A percentile compares a stretch with the other conserved stretches of the same genome.
Conservation (phyloP, 2,113 vertebrate species). For the Romanogobio albipinnatus region DNA sequence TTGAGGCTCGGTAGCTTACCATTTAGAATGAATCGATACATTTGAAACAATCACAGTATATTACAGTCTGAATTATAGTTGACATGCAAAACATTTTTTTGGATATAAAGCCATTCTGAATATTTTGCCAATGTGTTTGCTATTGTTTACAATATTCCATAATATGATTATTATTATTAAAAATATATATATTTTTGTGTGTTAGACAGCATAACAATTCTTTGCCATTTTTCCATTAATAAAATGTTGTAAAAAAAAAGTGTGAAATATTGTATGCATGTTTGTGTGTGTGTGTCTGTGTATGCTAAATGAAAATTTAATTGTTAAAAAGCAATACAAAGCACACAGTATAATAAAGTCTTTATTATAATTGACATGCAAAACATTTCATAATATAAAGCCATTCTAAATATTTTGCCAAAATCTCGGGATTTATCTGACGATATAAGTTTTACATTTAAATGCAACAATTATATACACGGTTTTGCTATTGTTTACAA, state of each 20-base stretch:
- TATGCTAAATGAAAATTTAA: not conserved
- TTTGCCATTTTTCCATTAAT: too few species aligned
- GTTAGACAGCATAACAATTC: too few species aligned
- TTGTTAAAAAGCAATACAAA: not conserved
- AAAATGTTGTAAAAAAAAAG: too few species aligned
- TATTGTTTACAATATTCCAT: too few species aligned
- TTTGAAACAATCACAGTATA: not conserved
- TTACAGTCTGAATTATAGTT: not conserved
- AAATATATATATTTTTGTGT: too few species aligned
- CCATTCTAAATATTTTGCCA: not conserved
- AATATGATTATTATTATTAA: too few species aligned
- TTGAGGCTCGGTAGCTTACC: not conserved
- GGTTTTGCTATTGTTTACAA: too few species aligned
- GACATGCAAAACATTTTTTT: not conserved
- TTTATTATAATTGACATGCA: not conserved
- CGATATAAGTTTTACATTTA: not conserved
- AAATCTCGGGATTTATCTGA: not conserved
- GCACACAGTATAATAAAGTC: not conserved
- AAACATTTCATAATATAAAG: not conserved
- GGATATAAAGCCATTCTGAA: too few species aligned
- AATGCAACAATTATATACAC: not conserved
- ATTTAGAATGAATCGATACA: not conserved
- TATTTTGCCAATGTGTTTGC: too few species aligned
- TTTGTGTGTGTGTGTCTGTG: too few species aligned
- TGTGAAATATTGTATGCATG: too few species aligned